Evolutionary conservation across 2,113 vertebrate species (phyloP).

Genomic region (Saccopteryx bilineata): DNA sequence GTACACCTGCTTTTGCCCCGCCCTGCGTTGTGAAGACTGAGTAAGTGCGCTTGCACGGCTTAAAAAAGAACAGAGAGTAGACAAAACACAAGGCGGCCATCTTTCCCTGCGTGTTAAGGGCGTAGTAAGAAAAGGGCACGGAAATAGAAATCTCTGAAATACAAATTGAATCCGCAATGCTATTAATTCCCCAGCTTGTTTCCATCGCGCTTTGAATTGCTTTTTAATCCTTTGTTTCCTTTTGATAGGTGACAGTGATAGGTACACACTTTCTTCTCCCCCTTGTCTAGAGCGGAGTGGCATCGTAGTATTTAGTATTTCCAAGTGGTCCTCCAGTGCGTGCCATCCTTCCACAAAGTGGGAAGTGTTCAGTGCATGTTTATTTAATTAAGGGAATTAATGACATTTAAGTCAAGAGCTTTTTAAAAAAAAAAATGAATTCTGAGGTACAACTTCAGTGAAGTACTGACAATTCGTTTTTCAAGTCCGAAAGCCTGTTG

Average conservation of each 20-base stretch:
- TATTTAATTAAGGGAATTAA: constrained; percentile 13
- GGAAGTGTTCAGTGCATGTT: neutral
- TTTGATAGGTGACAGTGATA: neutral
- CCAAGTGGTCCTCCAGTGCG: neutral
- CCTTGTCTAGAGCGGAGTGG: neutral
- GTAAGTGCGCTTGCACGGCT: neutral
- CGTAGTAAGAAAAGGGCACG: neutral
- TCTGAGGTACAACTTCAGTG: neutral
- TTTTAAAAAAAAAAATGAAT: constrained; percentile 45
- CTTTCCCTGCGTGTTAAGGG: neutral
- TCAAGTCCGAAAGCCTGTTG: no score
- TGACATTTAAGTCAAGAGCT: neutral
- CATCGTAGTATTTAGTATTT: neutral
- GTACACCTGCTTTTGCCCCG: neutral
- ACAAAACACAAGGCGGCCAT: neutral
- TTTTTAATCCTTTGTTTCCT: neutral
- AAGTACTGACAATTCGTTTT: neutral
- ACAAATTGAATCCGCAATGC: neutral
- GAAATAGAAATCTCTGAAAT: constrained; percentile 2
- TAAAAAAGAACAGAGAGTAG: neutral
- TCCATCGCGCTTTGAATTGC: neutral
- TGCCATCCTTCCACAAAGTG: neutral
- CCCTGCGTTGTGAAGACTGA: neutral
- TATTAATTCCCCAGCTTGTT: neutral
- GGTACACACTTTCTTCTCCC: neutral